Evolutionary conservation across 2,888 invertebrate species (phyloP).

Genomic region (Deladenus siricidicola): DNA sequence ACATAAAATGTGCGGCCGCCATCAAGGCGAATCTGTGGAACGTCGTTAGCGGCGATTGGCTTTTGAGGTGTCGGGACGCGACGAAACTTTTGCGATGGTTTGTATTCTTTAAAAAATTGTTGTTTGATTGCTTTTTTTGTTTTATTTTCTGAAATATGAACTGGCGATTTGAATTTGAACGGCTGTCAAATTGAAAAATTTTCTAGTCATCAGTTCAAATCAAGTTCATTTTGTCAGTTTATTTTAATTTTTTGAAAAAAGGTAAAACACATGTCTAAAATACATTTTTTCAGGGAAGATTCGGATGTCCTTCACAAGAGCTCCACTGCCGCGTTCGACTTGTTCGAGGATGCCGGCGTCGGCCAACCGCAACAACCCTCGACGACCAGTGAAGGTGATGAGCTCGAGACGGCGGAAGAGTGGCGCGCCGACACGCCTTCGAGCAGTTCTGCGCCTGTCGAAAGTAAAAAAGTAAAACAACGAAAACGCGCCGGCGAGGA

Average conservation of each 20-base stretch:
- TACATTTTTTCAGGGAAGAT: constrained; percentile 13
- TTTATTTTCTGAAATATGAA: not conserved
- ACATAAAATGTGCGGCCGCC: constrained; percentile 3
- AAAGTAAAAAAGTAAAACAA: too few relatives aligned
- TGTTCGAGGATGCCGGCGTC: constrained; percentile 4
- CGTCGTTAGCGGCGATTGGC: constrained; percentile 19
- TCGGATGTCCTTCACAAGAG: constrained; percentile 18
- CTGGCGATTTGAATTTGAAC: too few relatives aligned
- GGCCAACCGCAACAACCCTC: not conserved
- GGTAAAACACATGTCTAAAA: too few relatives aligned
- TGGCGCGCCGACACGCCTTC: too few relatives aligned
- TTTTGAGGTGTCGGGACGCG: constrained; percentile 14
- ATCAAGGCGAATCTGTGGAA: constrained; percentile 16
- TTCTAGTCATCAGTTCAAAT: too few relatives aligned
- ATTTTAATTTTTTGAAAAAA: too few relatives aligned
- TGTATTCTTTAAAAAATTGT: not conserved
- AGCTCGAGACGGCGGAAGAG: constrained; percentile 6
- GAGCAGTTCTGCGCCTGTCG: too few relatives aligned
- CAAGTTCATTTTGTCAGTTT: too few relatives aligned
- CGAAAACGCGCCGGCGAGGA: too few relatives aligned
- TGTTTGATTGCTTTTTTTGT: not conserved
- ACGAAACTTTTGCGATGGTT: constrained; percentile 19
- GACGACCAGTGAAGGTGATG: constrained; percentile 1
- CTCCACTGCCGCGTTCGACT: constrained; percentile 7
- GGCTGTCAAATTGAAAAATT: too few relatives aligned